Evolutionary conservation across 2,797 vertebrate species (phyloP), one percentile per base, ranked within the genome.

Genomic region (Macrochelys suwanniensis): DNA sequence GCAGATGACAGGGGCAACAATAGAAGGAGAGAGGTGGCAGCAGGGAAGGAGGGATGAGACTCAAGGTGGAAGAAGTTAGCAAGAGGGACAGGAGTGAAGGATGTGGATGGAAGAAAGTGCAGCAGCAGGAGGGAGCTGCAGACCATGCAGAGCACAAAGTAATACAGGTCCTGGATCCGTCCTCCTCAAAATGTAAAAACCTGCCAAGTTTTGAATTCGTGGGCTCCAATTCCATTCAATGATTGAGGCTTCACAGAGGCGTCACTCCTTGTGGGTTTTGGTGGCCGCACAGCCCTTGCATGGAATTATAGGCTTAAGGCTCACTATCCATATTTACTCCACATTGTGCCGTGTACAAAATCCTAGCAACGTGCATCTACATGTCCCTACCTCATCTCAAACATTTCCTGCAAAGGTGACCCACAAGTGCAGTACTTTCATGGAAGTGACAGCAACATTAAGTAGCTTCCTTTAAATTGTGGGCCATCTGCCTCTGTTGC

Each of bases 171-270:
- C 17, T 65, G 33, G 33, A 65, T 65, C 33, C 8, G 4, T n/a
- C 33, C 33, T 11, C 0, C 2, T 91, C 96, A 96, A 92, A 54
- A 96, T 97, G 92, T 92, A 96, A 89, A 95, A 0, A 17, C 57
- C 91, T 97, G 93, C 87, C 77, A 88, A 0, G 0, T 82, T 90
- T 90, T 97, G 53, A 59, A 68, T 56, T 94, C 81, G 86, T 65
- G 50, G 84, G 92, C 85, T 95, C 91, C 1, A 16, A 86, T 65
- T 92, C 71, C 45, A 65, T 97, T 71, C 89, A 92, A 23, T 91
- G 92, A 83, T 45, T 71, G 26, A 74, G 65, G n/a, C 25, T 42
- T 37, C 91, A n/a, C 1, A 7, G n/a, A 78, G 86, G 49, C 89
- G 89, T 82, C 28, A 37, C 79, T 96, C 71, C 93, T 78, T 26